Base-by-base conservation (phyloP, 2,113 vertebrate species). In the Corythoichthys haematopterus region DNA sequence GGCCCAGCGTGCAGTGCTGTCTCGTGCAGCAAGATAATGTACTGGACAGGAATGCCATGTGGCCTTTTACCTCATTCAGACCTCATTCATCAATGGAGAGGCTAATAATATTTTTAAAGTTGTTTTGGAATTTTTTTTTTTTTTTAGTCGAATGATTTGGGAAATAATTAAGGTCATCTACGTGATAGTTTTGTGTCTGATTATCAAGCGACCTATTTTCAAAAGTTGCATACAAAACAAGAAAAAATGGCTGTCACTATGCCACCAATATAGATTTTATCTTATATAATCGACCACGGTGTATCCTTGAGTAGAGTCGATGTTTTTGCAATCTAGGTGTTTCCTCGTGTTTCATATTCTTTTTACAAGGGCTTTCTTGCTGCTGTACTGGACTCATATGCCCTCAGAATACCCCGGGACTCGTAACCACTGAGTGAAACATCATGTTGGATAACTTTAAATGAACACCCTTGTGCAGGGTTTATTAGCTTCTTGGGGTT, bases 1-100 rank as follows among this genome's bases (percentile, higher is more conserved):
- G 80, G 85, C 92, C 87, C 92, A 93, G 92, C 84, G 65, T 88
- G 91, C 85, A 76, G 78, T 46, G 74, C 76, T 77, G 82, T 79
- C 55, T 79, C 81, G 87, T 83, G 59, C 85, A 87, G 87, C 79
- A 57, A 86, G 79, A 84, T 85, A 77, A 80, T 68, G 72, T 52
- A 77, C 77, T 69, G 81, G 69, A 89, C 85, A 82, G 88, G 85
- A 82, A 85, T 84, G 84, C 71, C 47, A 61, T 13, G 38, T 75
- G 80, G 90, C 82, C 87, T 84, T 61, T 85, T 70, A 86, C 84
- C 84, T 80, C 75, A 9, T 15, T 70, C 68, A 51, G 70, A 88
- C 85, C 83, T 81, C 75, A 13, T 28, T 70, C 68, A 51, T 61
- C 15, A 70, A 65, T 61, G 53, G 57, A 74, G 50, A 64, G 46